Percentiles rank a stretch among this genome's conserved stretches.
phyloP scores from a whole-genome alignment of 2,797 vertebrate species.

The Coccyzus lansbergi region DNA sequence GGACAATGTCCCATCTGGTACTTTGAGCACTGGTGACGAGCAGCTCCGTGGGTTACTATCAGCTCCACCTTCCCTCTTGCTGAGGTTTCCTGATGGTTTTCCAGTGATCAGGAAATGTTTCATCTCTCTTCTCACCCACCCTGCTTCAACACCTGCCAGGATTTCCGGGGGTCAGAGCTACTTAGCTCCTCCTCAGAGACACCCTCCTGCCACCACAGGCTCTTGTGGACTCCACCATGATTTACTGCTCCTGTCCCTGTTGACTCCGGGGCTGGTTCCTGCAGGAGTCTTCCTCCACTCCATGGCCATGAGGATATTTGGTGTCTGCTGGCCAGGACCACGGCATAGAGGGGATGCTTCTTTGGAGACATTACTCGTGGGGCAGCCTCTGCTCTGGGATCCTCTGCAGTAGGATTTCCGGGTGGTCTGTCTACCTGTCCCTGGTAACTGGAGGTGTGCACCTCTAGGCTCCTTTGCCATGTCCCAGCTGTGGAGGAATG shows the following conservation, averaged over 20 bases:
- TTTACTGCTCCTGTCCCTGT: neutral
- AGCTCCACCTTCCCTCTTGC: neutral
- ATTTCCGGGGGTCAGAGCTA: neutral
- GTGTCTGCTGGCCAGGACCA: constrained; percentile 24
- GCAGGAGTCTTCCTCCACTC: neutral
- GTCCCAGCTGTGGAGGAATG: neutral
- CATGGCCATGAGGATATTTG: neutral
- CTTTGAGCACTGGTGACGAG: neutral
- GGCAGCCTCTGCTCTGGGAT: neutral
- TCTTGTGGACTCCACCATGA: rapidly evolving
- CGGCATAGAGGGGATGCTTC: neutral
- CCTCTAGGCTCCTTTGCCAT: neutral
- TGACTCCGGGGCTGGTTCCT: neutral
- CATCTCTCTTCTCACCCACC: neutral
- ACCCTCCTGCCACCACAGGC: neutral
- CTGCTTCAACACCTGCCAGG: neutral
- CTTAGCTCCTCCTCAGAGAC: neutral
- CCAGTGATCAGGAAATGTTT: neutral
- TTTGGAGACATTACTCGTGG: neutral
- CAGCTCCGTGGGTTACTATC: neutral
- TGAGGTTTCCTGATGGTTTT: neutral
- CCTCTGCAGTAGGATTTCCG: neutral
- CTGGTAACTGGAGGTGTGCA: neutral
- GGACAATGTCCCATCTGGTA: neutral
- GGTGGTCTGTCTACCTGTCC: neutral